Evolutionary conservation across 1,140 invertebrate species (phyloP), one percentile per base, ranked within the genome.

Genomic region (Choristoneura fumiferana): DNA sequence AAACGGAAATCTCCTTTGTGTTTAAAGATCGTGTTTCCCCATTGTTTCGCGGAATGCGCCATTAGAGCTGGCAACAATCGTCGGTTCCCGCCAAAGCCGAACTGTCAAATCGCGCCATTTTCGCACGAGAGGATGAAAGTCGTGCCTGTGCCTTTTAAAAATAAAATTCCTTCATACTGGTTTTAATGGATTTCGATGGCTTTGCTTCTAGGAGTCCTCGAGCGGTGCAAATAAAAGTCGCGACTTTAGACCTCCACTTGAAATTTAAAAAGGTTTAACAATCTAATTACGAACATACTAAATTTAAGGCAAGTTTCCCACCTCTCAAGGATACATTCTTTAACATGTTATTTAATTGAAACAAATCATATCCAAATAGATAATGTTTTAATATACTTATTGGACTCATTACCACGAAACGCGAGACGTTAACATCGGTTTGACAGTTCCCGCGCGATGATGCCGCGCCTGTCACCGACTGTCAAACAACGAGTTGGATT

Each of bases 1-100:
- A 84, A 85, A 84, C 79, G 78, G 63, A 73, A 79, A 73, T 69
- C 60, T 73, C 63, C 76, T 81, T 79, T 83, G 73, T 83, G 78
- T 67, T 69, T 73, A 67, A 72, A 75, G 75, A 66, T 73, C 71
- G 65, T 61, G 63, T 78, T 81, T 75, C 63, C 64, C 74, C 72
- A 81, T 85, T 85, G 82, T 85, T 83, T 77, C 72, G 69, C 58
- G 68, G 69, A 65, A 73, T 67, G 71, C 69, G 66, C 81, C 82
- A 85, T 85, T 85, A 83, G 22, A 49, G 76, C 67, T 71, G 76
- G 78, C 78, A 76, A 76, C 79, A 78, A 75, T 78, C 69, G 70
- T 58, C 55, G 54, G 60, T 54, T 54, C 73, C 59, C 73, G 71
- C 72, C 68, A 71, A 76, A 73, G 67, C 76, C 63, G 54, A 59